These are phyloP conservation scores for Drosophila nikananu DNA, from an alignment of 1,140 invertebrate species.

Conservation along the genomic window DNA sequence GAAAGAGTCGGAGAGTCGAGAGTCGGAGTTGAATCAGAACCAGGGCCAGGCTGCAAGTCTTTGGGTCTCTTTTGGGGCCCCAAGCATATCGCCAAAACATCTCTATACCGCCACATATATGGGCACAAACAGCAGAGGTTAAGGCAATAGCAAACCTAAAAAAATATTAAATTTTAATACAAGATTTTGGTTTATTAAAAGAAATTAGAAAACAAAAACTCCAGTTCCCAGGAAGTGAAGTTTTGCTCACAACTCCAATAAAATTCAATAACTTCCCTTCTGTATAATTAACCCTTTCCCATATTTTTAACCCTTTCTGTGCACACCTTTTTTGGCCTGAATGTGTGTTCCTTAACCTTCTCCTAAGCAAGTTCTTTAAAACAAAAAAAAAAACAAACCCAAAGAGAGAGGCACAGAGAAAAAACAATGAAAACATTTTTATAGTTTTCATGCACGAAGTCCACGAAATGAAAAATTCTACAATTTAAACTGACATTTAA, in stretches of 20 bases:
- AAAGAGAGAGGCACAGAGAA: constrained; percentile 42
- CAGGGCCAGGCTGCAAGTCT: constrained; percentile 39
- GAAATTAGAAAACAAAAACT: neutral
- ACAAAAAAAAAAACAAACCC: neutral
- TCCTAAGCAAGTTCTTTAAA: constrained; percentile 70
- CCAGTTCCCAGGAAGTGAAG: no score
- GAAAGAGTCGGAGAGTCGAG: constrained; percentile 35
- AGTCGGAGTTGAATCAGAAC: constrained; percentile 39
- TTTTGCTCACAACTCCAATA: neutral
- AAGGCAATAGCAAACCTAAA: neutral
- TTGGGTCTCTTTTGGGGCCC: constrained; percentile 16
- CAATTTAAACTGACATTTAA: constrained; percentile 85
- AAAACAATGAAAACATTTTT: constrained; percentile 82
- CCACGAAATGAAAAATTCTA: constrained; percentile 84
- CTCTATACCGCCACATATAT: constrained; percentile 52
- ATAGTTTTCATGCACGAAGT: constrained; percentile 84
- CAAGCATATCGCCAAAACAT: constrained; percentile 49
- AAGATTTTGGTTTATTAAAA: no score
- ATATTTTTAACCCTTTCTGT: constrained; percentile 8
- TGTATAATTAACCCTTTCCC: neutral
- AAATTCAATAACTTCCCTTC: neutral
- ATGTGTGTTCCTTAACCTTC: constrained; percentile 53
- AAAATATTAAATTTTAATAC: neutral
- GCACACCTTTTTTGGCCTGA: constrained; percentile 44
- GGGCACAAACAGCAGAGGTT: constrained; percentile 11